Base-by-base conservation (phyloP, 2,797 vertebrate genomes). In the Garrulus glandarius region DNA sequence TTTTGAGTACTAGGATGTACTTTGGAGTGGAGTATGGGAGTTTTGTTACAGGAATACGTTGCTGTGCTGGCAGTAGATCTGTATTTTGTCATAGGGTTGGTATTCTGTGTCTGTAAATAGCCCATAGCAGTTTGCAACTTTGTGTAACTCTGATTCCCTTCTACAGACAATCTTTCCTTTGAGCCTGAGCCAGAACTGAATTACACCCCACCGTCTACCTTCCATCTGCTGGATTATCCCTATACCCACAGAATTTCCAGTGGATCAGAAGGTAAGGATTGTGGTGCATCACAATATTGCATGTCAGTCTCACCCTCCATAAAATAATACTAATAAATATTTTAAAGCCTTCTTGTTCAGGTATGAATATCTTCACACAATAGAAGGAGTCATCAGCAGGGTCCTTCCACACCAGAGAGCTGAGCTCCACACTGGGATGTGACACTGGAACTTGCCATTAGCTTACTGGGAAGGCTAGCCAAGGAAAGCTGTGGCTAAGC, bases 121-220 rank as follows among this genome's bases (percentile, higher is more conserved):
- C 41, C 57, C 57, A 59, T 3, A 55, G 61, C 41, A 50, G 29
- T 60, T 47, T 75, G 55, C 13, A 50, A 16, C 13, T 75, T 69
- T 36, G 17, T 86, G 7, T 87, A 36, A 70, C 79, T 87, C 77
- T 84, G 39, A 29, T 90, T 83, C 21, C 19, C 32, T 84, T 86
- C 47, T 52, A 61, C 74, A 97, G 97, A 89, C 36, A 95, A 87
- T 72, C 64, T 55, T 91, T 87, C 92, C 68, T 97, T 95, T 91
- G 96, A 96, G 41, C 76, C 87, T 44, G 93, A 95, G 59, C 53
- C 79, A 47, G 95, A 95, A 4, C 29, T 82, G 65, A 26, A 11
- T 19, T 19, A 80, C 50, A 70, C 10, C 39, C 26, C 59, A 34
- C 36, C 36, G 43, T 39, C 91, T 15, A 10, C 60, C 36, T 64